A percentile compares a stretch with the other conserved stretches of the same genome.
Evolutionary conservation across 2,888 invertebrate genomes (phyloP).

Genomic region (Epistrophe grossulariae): DNA sequence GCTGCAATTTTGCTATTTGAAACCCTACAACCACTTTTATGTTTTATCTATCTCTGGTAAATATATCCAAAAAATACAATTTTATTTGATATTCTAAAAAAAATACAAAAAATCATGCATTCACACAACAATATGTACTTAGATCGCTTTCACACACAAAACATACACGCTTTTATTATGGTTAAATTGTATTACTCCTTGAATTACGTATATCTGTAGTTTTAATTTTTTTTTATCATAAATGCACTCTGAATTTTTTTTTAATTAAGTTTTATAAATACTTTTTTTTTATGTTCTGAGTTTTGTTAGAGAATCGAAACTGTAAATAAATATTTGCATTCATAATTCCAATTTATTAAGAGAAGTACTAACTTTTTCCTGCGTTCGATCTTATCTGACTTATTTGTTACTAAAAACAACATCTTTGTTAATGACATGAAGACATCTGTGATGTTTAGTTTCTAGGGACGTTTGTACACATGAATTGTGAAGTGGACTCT

Average conservation of each 20-base stretch:
- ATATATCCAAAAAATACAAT: slow-evolving; percentile 68
- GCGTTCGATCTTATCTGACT: not conserved
- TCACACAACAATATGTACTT: slow-evolving; percentile 10
- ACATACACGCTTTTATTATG: slow-evolving; percentile 22
- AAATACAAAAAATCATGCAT: slow-evolving; percentile 37
- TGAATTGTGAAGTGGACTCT: not conserved
- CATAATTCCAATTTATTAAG: not conserved
- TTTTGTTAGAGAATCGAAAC: slow-evolving; percentile 31
- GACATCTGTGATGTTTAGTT: not conserved
- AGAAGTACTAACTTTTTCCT: not conserved
- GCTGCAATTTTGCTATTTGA: slow-evolving; percentile 54
- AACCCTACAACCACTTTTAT: slow-evolving; percentile 57
- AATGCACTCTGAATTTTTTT: slow-evolving; percentile 48
- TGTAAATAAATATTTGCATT: not conserved
- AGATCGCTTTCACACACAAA: slow-evolving; percentile 29
- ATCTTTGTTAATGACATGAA: not conserved
- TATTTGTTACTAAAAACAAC: not conserved
- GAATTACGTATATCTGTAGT: slow-evolving; percentile 74
- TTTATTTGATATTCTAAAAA: slow-evolving; percentile 54
- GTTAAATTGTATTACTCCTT: slow-evolving; percentile 53
- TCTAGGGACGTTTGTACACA: not conserved
- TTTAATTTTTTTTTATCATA: slow-evolving; percentile 44
- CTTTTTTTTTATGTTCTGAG: slow-evolving; percentile 30
- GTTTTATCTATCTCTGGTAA: slow-evolving; percentile 58
- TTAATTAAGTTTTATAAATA: slow-evolving; percentile 59